Base-by-base conservation (phyloP, 2,888 invertebrate genomes). In the Tetheella fluctuosa region DNA sequence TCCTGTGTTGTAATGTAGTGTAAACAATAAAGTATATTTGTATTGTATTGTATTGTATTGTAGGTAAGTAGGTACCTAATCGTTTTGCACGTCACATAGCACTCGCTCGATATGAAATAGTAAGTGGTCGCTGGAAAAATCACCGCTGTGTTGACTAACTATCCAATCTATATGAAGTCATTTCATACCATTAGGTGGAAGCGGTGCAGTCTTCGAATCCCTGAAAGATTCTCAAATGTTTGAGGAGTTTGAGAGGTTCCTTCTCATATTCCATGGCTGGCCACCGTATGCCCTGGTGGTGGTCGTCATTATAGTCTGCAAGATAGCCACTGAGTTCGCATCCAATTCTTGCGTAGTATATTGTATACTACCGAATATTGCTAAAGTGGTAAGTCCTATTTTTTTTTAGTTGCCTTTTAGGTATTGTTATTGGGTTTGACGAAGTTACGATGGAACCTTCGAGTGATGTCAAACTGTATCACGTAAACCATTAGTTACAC, bases 321-420 rank as follows among this genome's bases (percentile, higher is more conserved):
- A 89, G 68, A 34, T 80, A 0, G 64, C 88, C 0, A 83, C 89
- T 0, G 90, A 91, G 61, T 85, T 86, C 55, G 86, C 84, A 0
- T 72, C 80, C 7, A 84, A 81, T 53, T 66, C 80, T 0, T 76
- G 79, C 52, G 83, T 90, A 2, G 81, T 76, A 0, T 79, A 76
- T 23, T 68, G 73, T 6, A 39, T 90, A 13, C 64, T 91, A 52
- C 85, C 84, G 0, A 77, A 71, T 57, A 65, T 90, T 25, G 88
- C 87, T 55, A 84, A 69, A 71, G 61, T 87, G 80, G 90, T 89
- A 59, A 76, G 74, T 58, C 1, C 39, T 6, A 0, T 37, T 39
- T 37, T 39, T n/a, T n/a, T n/a, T 25, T 25, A 25, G 25, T 4
- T 4, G 25, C 2, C 25, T 25, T n/a, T 42, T 4, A 42, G 1